Percentiles rank a stretch among this genome's conserved stretches.
Conservation (phyloP, 2,797 vertebrate species). For the Lacerta agilis region DNA sequence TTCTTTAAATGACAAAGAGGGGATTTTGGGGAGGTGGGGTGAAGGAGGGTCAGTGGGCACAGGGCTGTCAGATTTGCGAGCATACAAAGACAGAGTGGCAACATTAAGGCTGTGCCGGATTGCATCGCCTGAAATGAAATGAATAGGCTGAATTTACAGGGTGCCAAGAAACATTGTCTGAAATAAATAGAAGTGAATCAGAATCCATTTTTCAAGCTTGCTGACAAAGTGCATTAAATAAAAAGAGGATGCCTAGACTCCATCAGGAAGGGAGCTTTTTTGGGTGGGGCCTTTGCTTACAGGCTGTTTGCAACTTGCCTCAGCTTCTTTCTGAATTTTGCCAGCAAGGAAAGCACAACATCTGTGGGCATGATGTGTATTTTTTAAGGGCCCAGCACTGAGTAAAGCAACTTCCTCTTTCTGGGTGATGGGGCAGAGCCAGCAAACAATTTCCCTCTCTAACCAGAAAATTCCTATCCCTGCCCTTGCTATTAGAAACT, state of each 20-base stretch:
- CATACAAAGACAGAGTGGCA: constrained; percentile 21
- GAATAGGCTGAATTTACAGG: constrained; percentile 27
- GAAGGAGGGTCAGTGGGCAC: constrained; percentile 23
- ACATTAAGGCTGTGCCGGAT: constrained; percentile 15
- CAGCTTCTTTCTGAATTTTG: neutral
- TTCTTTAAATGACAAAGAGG: constrained; percentile 48
- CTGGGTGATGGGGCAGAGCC: neutral
- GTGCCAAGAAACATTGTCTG: constrained; percentile 4
- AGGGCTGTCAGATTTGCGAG: constrained; percentile 27
- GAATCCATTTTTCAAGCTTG: neutral
- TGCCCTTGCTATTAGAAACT: neutral
- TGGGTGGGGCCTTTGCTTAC: neutral
- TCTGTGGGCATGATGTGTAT: neutral
- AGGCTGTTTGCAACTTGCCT: neutral
- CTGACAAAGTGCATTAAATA: constrained; percentile 5
- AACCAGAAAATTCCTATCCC: neutral
- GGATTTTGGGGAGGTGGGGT: constrained; percentile 23
- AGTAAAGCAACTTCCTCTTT: neutral
- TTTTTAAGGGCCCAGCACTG: neutral
- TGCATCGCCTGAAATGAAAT: constrained; percentile 24
- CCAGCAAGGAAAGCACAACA: neutral
- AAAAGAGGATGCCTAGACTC: neutral
- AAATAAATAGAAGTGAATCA: constrained; percentile 30
- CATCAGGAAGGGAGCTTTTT: neutral
- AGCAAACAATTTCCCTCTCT: neutral